Percentiles rank a stretch among this genome's conserved stretches.
phyloP scores from a whole-genome alignment of 2,888 invertebrate genomes.

The Synanthedon myopaeformis region DNA sequence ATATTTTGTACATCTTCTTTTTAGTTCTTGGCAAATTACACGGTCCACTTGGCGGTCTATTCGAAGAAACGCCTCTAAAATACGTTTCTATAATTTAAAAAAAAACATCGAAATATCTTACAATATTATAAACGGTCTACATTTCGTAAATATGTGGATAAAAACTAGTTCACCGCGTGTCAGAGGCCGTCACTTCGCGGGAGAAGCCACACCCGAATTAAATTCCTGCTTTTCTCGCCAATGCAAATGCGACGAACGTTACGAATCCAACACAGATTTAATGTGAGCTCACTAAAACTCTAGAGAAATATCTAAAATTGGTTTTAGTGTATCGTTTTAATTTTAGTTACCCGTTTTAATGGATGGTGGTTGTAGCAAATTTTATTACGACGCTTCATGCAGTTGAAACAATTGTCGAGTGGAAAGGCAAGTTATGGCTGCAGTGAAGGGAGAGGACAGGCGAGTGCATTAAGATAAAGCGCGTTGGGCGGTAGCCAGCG shows the following conservation, averaged over 20 bases:
- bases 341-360: slow-evolving; percentile 4
- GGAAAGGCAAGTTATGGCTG: slow-evolving; percentile 48
- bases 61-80: no score
- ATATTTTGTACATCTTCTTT: no score
- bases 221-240: slow-evolving; percentile 48
- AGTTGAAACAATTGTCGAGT: slow-evolving; percentile 45
- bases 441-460: slow-evolving; percentile 45
- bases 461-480: slow-evolving; percentile 63
- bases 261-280: slow-evolving; percentile 29
- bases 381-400: slow-evolving; percentile 20
- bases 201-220: slow-evolving; percentile 54
- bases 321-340: slow-evolving; percentile 14
- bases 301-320: slow-evolving; percentile 31
- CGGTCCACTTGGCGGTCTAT: no score
- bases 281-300: slow-evolving; percentile 23
- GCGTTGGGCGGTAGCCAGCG: slow-evolving; percentile 57
- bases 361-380: background rate
- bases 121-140: slow-evolving; percentile 22
- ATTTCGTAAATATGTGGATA: slow-evolving; percentile 37
- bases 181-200: slow-evolving; percentile 49
- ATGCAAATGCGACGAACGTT: slow-evolving; percentile 23
- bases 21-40: no score
- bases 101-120: no score
- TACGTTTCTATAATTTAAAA: no score
- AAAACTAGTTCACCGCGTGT: slow-evolving; percentile 42